Base-by-base conservation (phyloP, 1,140 invertebrate genomes). In the Drosophila baimaii region DNA sequence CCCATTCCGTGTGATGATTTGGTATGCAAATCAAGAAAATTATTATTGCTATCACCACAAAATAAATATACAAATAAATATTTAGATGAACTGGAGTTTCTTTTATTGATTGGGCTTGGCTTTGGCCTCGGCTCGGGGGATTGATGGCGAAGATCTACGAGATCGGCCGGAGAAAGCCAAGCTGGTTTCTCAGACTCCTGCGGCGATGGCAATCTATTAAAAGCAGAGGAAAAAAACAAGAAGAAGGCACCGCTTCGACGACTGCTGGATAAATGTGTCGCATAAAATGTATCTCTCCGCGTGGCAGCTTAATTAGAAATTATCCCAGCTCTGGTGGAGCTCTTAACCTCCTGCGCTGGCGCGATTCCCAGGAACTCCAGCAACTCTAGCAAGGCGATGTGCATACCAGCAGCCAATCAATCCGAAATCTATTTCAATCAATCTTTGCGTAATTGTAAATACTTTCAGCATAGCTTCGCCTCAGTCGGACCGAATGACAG, bases 371-470 rank as follows among this genome's bases (percentile, higher is more conserved):
- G 51, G 51, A 54, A 54, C 51, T 54, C 44, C 46, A 17, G 19
- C 17, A 62, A 64, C 61, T 73, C n/a, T n/a, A n/a, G 19, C 49
- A 47, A 37, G 44, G 49, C 73, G 59, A 57, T 83, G 83, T 88
- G 83, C 83, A 88, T 89, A 88, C 83, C 79, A 84, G 66, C 62
- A 84, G 81, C 81, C 81, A 88, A 88, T 88, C 84, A 88, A 88
- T 88, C 84, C 77, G 77, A 88, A 88, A 88, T 88, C 84, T 88
- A 88, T 88, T 88, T 88, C 84, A 88, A 88, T 88, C 84, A 88
- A 88, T 88, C 84, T 89, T 89, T 89, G 80, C 84, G 84, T 89
- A 89, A 89, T 89, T 89, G 84, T 89, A 89, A 89, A 89, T 89
- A 89, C 84, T 89, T 89, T 89, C 84, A 89, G 88, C 84, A 89